Evolutionary conservation across 1,140 invertebrate genomes (phyloP), one percentile per base, ranked within the genome.

Genomic region (Orussus abietinus): DNA sequence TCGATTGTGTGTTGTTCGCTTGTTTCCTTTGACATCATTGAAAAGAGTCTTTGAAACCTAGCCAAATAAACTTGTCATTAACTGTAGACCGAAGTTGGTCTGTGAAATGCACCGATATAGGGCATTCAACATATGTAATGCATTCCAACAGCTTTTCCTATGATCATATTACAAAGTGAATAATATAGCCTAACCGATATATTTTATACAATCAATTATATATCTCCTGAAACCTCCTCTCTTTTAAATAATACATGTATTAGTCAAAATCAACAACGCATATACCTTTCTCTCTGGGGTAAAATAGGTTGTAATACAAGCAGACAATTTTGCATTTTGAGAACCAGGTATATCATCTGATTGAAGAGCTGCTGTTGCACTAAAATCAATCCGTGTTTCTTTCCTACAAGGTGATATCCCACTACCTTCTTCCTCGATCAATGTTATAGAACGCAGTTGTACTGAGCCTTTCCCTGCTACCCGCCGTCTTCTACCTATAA

Each of bases 401-500:
- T 53, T 61, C 18, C 45, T 55, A 10, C 50, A 10, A 2, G 44
- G 29, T 11, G 38, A 50, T 28, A 28, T 37, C 5, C 19, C 28
- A 5, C 37, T 18, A 7, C 40, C 36, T 15, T 11, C 44, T 5
- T 40, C 25, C 2, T 25, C 13, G 5, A 28, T 19, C 3, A 40
- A 33, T 10, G 37, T 13, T n/a, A 19, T 17, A 18, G 42, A 35
- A 7, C 40, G 39, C 5, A 47, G 38, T 18, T 22, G 26, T n/a
- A 38, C 26, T 13, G 31, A 14, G 31, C 13, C 38, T 15, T 35
- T 49, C 0, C 21, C 32, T 20, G 29, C 14, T 0, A 29, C 18
- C 18, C 48, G 39, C 50, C 51, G 58, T 49, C 38, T 39, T 32
- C 25, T 42, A 38, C 45, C 59, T 62, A 25, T 15, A 30, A 48